Evolutionary conservation across 2,113 vertebrate species (phyloP).

Genomic region (Porphyrio hochstetteri): DNA sequence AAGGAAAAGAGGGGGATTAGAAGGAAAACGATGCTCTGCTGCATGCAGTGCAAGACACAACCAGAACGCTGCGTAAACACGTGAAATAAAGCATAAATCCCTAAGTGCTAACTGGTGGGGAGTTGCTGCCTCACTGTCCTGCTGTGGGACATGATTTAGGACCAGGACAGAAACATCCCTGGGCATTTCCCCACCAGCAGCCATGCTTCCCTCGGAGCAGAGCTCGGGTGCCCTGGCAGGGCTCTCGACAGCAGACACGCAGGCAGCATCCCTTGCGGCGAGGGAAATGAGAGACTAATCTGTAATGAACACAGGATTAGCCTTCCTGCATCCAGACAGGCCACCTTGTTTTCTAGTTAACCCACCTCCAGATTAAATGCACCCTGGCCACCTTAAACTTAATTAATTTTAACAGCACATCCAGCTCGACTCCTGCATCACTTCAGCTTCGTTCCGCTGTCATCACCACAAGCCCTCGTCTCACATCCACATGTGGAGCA

Average conservation of each 20-base stretch:
- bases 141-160: accelerated
- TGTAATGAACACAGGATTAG: neutral
- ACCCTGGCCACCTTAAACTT: neutral
- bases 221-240: accelerated
- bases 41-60: neutral
- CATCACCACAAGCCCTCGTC: accelerated
- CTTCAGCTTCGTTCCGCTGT: neutral
- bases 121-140: too few species aligned
- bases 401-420: neutral
- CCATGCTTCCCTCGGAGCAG: neutral
- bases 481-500: accelerated
- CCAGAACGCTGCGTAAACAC: neutral
- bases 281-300: neutral
- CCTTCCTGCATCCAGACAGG: neutral
- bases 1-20: neutral
- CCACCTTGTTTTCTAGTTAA: neutral
- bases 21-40: neutral
- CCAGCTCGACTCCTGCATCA: accelerated
- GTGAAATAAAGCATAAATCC: neutral
- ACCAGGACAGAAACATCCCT: accelerated
- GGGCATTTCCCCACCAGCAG: neutral
- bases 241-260: accelerated
- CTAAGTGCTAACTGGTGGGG: accelerated
- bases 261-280: accelerated
- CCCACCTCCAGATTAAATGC: neutral